Conservation (phyloP, 2,113 vertebrate species). For the Zosterops lateralis region DNA sequence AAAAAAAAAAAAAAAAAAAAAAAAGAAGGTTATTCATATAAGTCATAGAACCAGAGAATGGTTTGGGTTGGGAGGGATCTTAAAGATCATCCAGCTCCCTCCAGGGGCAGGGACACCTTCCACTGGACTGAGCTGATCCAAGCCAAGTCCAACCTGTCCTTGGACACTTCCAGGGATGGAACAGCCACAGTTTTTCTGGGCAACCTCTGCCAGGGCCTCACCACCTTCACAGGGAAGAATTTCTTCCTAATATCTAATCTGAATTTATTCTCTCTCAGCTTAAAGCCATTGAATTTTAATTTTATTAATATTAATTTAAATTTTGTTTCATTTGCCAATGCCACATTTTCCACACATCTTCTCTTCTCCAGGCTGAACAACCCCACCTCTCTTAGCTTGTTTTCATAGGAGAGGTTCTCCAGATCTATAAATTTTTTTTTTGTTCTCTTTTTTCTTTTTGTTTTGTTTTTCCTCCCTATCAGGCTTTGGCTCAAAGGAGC, state of each 20-base stretch:
- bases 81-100: not conserved
- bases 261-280: not conserved
- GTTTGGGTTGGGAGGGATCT: not conserved
- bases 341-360: not conserved
- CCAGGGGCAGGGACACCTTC: not conserved
- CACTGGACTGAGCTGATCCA: fast-evolving
- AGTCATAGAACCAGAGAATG: not conserved
- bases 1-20: not conserved
- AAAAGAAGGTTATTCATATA: not conserved
- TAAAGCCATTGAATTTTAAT: not conserved
- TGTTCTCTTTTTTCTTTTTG: not conserved
- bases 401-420: not conserved
- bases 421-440: not conserved
- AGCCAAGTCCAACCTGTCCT: fast-evolving
- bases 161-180: not conserved
- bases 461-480: not conserved
- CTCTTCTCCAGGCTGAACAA: not conserved
- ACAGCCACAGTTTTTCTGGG: not conserved
- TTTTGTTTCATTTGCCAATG: not conserved
- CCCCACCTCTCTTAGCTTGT: not conserved
- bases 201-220: fast-evolving
- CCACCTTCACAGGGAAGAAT: not conserved
- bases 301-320: not conserved
- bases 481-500: not conserved
- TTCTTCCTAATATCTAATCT: not conserved